Conservation (phyloP, 2,888 invertebrate genomes). For the Silvanus unidentatus region DNA sequence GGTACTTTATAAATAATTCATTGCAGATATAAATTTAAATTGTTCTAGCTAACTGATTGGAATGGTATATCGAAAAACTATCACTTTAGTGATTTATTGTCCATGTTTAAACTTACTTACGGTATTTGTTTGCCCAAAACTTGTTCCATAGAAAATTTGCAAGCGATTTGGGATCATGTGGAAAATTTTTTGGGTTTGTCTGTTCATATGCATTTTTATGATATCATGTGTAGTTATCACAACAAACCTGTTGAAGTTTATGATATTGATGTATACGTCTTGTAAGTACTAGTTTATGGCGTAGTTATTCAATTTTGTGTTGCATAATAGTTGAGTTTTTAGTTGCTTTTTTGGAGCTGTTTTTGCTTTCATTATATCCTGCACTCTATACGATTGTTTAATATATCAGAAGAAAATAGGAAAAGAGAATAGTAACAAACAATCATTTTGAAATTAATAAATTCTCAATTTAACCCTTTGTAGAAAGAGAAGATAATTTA, state of each 20-base stretch:
- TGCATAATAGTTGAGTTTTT: conserved; percentile 6
- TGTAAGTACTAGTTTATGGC: conserved; percentile 17
- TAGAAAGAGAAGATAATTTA: no score
- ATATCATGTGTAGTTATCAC: conserved; percentile 21
- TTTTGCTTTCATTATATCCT: conserved; percentile 13
- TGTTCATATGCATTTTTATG: conserved; percentile 18
- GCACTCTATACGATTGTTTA: conserved; percentile 22
- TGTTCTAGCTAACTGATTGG: conserved; percentile 12
- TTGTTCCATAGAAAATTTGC: conserved; percentile 23
- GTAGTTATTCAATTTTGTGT: background rate
- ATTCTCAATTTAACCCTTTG: background rate
- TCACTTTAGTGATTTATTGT: conserved; percentile 11
- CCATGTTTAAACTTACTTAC: conserved; percentile 14
- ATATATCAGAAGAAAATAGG: conserved; percentile 14
- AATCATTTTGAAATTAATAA: no score
- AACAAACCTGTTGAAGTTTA: conserved; percentile 18
- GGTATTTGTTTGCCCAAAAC: conserved; percentile 26
- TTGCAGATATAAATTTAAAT: background rate
- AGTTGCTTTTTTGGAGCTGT: conserved; percentile 14
- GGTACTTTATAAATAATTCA: conserved; percentile 7
- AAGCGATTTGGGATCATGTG: conserved; percentile 25
- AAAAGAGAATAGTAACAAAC: no score
- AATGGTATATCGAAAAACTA: conserved; percentile 9
- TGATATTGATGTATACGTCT: conserved; percentile 17
- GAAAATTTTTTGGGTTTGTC: conserved; percentile 22